Evolutionary conservation across 2,888 invertebrate species (phyloP), one percentile per base, ranked within the genome.

Genomic region (Pycnomerus fuliginosus): DNA sequence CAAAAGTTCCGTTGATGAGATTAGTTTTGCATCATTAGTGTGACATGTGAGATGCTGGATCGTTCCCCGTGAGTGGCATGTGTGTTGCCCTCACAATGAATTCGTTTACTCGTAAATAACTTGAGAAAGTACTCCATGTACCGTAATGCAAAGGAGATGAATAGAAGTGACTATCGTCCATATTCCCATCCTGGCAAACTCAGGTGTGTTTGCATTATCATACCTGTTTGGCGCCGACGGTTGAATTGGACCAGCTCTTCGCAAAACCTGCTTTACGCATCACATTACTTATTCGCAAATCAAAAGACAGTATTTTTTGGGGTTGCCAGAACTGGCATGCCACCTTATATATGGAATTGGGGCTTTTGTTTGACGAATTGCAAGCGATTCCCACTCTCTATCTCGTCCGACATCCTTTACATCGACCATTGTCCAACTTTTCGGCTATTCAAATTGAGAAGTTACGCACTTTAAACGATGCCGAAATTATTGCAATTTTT

Each of bases 181-280:
- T n/a, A n/a, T 56, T 53, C 56, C 48, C 52, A 51, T 53, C 50
- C 44, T 48, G 32, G 48, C 48, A 34, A 52, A 52, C 50, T 50
- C 53, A 50, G 50, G 53, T 52, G 58, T 57, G 57, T 55, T 48
- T 53, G 50, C 45, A 50, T 53, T 56, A 53, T 52, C 51, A 56
- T 56, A 56, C 58, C 55, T 48, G 58, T 61, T 61, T 60, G 51
- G 56, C 56, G 58, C 54, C 56, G 57, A 61, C 61, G 59, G 61
- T 58, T 53, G 51, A 55, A 50, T 45, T 36, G 47, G 45, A 48
- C 48, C 44, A 44, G 50, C 30, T 44, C 23, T 20, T 50, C 49
- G 57, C 55, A 52, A 58, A 57, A 55, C 57, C 55, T 49, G 55
- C 52, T 45, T 50, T 10, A 12, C 5, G 25, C n/a, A n/a, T n/a